Base-by-base conservation (phyloP, 1,140 invertebrate species). In the Pinna nobilis region DNA sequence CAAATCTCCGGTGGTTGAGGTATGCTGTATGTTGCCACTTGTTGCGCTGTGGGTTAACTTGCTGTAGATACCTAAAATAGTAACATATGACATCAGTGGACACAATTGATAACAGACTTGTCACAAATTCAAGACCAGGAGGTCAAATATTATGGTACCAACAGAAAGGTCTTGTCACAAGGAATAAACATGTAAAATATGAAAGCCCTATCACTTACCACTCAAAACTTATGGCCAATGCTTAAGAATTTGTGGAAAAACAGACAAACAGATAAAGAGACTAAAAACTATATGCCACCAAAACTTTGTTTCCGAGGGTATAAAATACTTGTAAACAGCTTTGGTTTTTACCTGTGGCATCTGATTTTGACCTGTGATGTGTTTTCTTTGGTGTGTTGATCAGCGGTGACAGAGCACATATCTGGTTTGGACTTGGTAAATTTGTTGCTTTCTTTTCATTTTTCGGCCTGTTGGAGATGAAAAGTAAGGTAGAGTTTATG, bases 351-450 rank as follows among this genome's bases (percentile, higher is more conserved):
- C 92, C 93, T 79, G 95, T 96, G 39, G 96, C 96, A 90, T 98
- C 97, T 47, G 96, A 97, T 82, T 95, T 92, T 53, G 97, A 97
- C 81, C 97, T 92, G 86, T 96, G 93, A 89, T 97, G 95, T 55
- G 92, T 93, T 90, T 93, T 94, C 72, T 84, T 18, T 25, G 79
- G 75, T 4, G 53, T 70, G 23, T 63, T 71, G 18, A 63, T 47
- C 9, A 35, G 70, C 55, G 47, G 77, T 63, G 44, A 69, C 65
- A 68, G 30, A 44, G 57, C 47, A 18, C 65, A 23, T 35, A 60
- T 55, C 6, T 63, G 59, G 33, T 64, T 69, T 28, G 71, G 79
- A 50, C 72, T 74, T 11, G 74, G 66, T 13, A 79, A 35, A 35
- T 41, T 65, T 13, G 73, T 57, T 18, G 41, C 50, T 20, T 30